Evolutionary conservation across 2,888 invertebrate genomes (phyloP).

Genomic region (Ormyrus nitidulus): DNA sequence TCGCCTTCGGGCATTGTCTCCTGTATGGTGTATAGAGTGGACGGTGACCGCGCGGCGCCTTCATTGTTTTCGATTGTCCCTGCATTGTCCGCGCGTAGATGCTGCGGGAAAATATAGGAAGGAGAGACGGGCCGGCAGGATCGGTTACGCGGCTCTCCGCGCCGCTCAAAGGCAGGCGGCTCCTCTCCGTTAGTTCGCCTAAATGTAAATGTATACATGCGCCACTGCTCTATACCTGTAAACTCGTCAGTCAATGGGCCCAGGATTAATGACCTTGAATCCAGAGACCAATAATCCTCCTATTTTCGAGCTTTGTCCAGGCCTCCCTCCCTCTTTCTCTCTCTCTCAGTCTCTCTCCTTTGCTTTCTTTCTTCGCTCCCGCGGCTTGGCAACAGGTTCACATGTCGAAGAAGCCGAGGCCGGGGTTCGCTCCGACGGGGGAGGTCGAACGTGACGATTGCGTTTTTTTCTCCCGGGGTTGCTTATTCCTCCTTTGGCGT

Average conservation of each 20-base stretch:
- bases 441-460: conserved; percentile 47
- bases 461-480: conserved; percentile 19
- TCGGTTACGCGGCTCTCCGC: not conserved
- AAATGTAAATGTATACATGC: not conserved
- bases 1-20: too few relatives aligned
- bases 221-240: conserved; percentile 13
- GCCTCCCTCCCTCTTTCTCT: not conserved
- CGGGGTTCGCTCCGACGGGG: not conserved
- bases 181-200: not conserved
- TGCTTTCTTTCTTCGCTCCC: conserved; percentile 1
- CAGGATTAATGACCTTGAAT: conserved; percentile 41
- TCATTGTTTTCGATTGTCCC: conserved; percentile 9
- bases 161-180: not conserved
- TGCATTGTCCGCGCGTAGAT: not conserved
- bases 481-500: conserved; percentile 9
- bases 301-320: conserved; percentile 19
- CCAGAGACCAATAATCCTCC: conserved; percentile 21
- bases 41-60: not conserved
- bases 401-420: not conserved
- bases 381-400: conserved; percentile 21
- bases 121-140: not conserved
- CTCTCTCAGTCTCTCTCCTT: not conserved
- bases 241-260: conserved; percentile 9
- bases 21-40: too few relatives aligned
- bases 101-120: not conserved